Percentiles rank a stretch among this genome's conserved stretches.
Evolutionary conservation across 2,888 invertebrate genomes (phyloP).

Genomic region (Norana najaformis): DNA sequence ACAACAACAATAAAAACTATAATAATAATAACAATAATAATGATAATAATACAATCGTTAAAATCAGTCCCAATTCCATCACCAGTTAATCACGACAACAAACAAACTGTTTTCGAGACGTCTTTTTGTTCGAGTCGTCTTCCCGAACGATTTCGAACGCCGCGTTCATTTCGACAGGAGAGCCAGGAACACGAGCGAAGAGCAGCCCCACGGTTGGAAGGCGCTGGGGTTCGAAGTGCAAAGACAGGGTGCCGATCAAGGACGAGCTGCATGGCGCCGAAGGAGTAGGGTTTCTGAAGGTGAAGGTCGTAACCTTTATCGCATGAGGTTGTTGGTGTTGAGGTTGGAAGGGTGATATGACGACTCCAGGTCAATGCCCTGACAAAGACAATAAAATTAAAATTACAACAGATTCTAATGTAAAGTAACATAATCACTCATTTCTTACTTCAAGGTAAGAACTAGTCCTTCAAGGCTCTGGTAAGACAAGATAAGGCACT

Average conservation of each 20-base stretch:
- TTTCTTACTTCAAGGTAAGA: background rate
- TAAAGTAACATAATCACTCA: too few species aligned
- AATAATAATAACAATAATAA: background rate
- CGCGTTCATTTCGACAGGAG: background rate
- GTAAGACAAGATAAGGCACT: background rate
- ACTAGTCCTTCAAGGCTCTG: background rate
- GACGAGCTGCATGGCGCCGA: background rate
- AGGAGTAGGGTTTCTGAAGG: background rate
- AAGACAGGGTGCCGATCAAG: background rate
- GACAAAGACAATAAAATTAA: background rate
- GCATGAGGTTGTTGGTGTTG: background rate
- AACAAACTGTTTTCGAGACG: background rate
- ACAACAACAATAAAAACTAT: background rate
- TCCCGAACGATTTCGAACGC: background rate
- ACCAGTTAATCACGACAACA: background rate
- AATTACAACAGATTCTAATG: background rate
- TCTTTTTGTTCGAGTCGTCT: background rate
- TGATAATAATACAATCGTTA: background rate
- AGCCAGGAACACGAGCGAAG: background rate
- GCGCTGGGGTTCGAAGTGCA: background rate
- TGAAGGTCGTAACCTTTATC: background rate
- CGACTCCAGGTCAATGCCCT: conserved; percentile 10
- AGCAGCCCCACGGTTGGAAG: background rate
- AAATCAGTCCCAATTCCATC: background rate
- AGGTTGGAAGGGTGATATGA: background rate